These are phyloP conservation scores for Grantiella picta DNA, from an alignment of 2,113 vertebrate species.

Conservation along the genomic window DNA sequence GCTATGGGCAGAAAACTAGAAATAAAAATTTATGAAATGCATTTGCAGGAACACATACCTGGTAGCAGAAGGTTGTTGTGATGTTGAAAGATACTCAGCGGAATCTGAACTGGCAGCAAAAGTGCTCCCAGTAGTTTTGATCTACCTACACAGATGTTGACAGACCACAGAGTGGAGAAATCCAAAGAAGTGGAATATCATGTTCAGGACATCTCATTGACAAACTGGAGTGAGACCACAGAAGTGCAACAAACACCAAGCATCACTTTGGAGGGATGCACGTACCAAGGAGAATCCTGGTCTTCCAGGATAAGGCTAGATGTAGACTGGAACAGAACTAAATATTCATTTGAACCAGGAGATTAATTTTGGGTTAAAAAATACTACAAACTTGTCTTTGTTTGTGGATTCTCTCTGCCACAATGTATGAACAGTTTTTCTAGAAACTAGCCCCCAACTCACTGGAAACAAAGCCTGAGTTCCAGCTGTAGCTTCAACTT, in stretches of 20 bases:
- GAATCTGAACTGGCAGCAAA: not conserved
- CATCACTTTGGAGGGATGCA: not conserved
- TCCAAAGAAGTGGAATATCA: not conserved
- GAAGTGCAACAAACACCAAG: not conserved
- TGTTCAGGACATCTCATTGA: not conserved
- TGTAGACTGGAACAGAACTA: not conserved
- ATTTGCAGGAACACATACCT: not conserved
- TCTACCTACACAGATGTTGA: not conserved
- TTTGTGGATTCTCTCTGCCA: accelerated
- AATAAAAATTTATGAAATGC: not conserved
- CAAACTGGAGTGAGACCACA: constrained; percentile 15
- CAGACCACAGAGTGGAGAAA: not conserved
- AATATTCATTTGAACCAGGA: not conserved
- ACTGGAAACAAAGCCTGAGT: not conserved
- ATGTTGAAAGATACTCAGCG: not conserved
- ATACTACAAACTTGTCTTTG: not conserved
- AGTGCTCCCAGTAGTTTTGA: not conserved
- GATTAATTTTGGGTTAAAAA: not conserved
- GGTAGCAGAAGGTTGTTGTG: not conserved
- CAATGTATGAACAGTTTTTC: not conserved
- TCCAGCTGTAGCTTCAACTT: not conserved
- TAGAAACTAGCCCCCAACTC: not conserved
- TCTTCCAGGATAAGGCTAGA: not conserved
- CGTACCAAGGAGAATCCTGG: not conserved
- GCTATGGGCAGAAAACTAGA: not conserved